Evolutionary conservation across 2,113 vertebrate genomes (phyloP).

Genomic region (Pogona vitticeps): DNA sequence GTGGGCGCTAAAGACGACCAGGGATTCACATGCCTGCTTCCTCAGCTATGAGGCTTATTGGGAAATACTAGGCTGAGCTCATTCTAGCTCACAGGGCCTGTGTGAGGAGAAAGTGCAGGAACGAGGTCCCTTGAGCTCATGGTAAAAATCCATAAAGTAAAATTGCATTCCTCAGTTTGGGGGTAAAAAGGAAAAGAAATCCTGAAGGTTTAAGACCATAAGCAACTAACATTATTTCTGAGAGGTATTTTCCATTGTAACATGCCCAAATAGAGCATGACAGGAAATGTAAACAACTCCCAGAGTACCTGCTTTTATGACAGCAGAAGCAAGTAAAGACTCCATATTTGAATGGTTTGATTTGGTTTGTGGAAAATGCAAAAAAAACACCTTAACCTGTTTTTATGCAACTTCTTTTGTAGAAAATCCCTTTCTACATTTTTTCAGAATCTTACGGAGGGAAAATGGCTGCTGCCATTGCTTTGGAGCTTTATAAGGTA

Average conservation of each 20-base stretch:
- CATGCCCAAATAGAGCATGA: too few relatives aligned
- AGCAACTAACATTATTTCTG: too few relatives aligned
- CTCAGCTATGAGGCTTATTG: background rate
- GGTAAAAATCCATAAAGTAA: background rate
- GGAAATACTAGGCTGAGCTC: background rate
- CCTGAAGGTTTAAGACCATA: too few relatives aligned
- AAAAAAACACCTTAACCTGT: fast-evolving
- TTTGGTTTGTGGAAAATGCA: background rate
- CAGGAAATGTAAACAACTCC: too few relatives aligned
- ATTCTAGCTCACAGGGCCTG: background rate
- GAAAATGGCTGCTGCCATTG: slow-evolving; percentile 94
- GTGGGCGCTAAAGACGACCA: too few relatives aligned
- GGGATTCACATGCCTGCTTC: background rate
- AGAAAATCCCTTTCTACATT: slow-evolving; percentile 92
- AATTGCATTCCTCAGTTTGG: too few relatives aligned
- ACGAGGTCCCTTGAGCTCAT: background rate
- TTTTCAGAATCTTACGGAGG: slow-evolving; percentile 98
- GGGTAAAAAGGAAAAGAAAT: too few relatives aligned
- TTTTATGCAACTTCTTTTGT: slow-evolving; percentile 38
- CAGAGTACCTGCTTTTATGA: too few relatives aligned
- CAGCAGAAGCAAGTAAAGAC: too few relatives aligned
- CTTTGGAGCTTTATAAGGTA: slow-evolving; percentile 86
- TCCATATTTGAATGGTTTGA: background rate
- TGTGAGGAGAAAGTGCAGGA: background rate
- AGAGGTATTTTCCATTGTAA: too few relatives aligned